Base-by-base conservation (phyloP, 2,888 invertebrate genomes). In the Stenchaetothrips biformis region DNA sequence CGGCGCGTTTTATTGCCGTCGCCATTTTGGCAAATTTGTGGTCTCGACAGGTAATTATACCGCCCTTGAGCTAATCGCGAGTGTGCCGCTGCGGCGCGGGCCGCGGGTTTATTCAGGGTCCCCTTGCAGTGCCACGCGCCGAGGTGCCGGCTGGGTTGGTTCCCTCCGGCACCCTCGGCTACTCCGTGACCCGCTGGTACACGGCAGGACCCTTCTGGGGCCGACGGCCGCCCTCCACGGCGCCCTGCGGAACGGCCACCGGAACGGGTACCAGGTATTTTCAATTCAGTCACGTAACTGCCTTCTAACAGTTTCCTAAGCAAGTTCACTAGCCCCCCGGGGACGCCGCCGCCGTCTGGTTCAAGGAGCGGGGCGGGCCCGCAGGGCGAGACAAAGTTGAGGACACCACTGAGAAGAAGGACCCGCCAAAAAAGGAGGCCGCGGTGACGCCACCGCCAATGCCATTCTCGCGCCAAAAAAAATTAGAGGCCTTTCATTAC, bases 241-340 rank as follows among this genome's bases (percentile, higher is more conserved):
- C n/a, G n/a, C n/a, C 37, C 37, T 37, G 37, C 37, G 37, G 37
- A 37, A 37, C 37, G 37, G 37, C 2, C 4, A 37, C 37, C 37
- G 37, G 37, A 37, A 37, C 37, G 37, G 37, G 37, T 37, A 37
- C 53, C 53, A 53, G 53, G 21, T 74, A 74, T 25, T 74, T 74
- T 25, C 67, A 74, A 74, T 74, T 74, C 67, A 74, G 67, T 74
- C 67, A 74, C 67, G 67, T 74, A 74, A 74, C 67, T 74, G 67
- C 21, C 67, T 25, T 21, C 67, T 25, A 21, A 25, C 67, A 74
- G 67, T 74, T 74, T 74, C 67, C 67, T 25, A 25, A 21, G 21
- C 67, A 74, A 74, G 67, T 74, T 74, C 25, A 21, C 67, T 7
- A 21, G 67, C 21, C 67, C 21, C 53, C 59, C 59, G 59, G 59